Conservation (phyloP, 2,888 invertebrate species). For the Parnassius mnemosyne region DNA sequence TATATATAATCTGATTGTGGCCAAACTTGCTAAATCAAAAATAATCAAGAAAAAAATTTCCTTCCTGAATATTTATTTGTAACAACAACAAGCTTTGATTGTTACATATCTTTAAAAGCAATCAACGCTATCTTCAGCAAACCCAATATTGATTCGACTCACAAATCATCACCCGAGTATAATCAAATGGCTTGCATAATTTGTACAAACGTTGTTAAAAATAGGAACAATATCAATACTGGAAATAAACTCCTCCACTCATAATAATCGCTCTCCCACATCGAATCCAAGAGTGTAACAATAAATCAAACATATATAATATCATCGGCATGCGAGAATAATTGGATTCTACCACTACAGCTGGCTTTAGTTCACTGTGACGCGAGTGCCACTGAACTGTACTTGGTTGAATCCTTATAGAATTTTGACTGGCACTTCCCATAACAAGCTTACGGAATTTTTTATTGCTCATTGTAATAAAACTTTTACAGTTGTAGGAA, state of each 20-base stretch:
- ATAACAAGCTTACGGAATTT: background rate
- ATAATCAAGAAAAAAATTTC: too few relatives aligned
- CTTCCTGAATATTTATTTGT: too few relatives aligned
- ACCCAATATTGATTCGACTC: conserved; percentile 4
- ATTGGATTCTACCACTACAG: conserved; percentile 21
- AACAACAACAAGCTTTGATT: too few relatives aligned
- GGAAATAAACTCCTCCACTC: conserved; percentile 54
- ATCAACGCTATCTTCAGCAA: too few relatives aligned
- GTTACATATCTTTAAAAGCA: too few relatives aligned
- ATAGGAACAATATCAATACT: conserved; percentile 53
- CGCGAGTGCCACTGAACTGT: conserved; percentile 2
- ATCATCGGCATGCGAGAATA: conserved; percentile 53
- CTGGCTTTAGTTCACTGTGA: conserved; percentile 19
- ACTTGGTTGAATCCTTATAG: background rate
- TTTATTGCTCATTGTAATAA: background rate
- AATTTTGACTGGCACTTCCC: background rate
- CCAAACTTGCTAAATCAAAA: too few relatives aligned
- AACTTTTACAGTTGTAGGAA: too few relatives aligned
- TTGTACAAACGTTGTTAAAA: conserved; percentile 36
- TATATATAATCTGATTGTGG: too few relatives aligned
- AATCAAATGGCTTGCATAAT: conserved; percentile 17
- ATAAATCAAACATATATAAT: conserved; percentile 65
- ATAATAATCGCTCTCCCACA: conserved; percentile 64
- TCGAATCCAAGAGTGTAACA: conserved; percentile 55
- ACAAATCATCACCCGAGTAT: conserved; percentile 1